phyloP scores from a whole-genome alignment of 2,888 invertebrate genomes.

The Rhamnusium bicolor region DNA sequence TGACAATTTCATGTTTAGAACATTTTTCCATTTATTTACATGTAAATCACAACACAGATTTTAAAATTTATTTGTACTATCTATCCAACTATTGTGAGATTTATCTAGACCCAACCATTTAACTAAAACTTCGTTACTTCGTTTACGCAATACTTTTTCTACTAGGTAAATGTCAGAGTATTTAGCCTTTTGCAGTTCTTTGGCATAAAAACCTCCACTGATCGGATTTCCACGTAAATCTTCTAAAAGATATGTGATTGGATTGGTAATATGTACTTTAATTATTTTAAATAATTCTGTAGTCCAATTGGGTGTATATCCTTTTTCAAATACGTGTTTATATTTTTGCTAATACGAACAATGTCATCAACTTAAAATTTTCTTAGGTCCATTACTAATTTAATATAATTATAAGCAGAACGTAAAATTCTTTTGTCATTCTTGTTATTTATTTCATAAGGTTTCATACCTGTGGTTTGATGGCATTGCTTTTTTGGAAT shows the following conservation, averaged over 20 bases:
- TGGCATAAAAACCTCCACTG: too few species aligned
- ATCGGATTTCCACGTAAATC: too few species aligned
- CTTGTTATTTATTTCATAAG: constrained; percentile 60
- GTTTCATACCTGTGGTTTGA: constrained; percentile 62
- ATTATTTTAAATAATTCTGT: constrained; percentile 63
- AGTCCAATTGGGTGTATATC: constrained; percentile 64
- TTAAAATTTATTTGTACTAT: constrained; percentile 37
- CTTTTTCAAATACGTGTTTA: too few species aligned
- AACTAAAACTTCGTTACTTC: constrained; percentile 52
- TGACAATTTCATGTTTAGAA: neutral
- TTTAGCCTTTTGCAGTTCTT: too few species aligned
- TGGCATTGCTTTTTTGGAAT: constrained; percentile 62
- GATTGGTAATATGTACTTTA: constrained; percentile 58
- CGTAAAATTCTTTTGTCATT: constrained; percentile 57
- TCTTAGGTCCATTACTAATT: constrained; percentile 53
- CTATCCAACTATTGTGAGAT: too few species aligned
- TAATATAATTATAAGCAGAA: constrained; percentile 51
- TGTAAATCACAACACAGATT: neutral
- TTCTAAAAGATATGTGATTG: too few species aligned
- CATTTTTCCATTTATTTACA: neutral
- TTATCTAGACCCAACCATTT: constrained; percentile 57
- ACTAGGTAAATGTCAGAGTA: too few species aligned
- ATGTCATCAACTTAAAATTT: constrained; percentile 59
- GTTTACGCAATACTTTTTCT: too few species aligned
- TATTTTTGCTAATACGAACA: too few species aligned